Conservation (phyloP, 2,797 vertebrate genomes). For the Clarias fuscus region DNA sequence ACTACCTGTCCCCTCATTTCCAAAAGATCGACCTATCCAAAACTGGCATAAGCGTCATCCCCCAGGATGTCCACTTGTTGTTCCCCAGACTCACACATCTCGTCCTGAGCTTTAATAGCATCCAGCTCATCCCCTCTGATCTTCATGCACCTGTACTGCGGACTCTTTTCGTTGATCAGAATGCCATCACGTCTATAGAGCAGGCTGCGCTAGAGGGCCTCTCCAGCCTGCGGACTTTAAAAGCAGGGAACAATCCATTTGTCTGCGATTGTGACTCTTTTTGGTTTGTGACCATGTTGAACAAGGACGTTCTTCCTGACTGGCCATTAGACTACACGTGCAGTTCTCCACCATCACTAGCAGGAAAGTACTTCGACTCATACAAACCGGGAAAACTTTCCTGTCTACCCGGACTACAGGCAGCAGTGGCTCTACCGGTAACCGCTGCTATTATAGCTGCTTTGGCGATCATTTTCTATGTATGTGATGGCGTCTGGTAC, state of each 20-base stretch:
- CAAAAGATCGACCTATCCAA: constrained; percentile 71
- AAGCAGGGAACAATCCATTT: constrained; percentile 71
- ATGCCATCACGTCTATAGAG: constrained; percentile 71
- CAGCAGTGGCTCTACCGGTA: constrained; percentile 62
- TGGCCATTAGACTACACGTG: constrained; percentile 80
- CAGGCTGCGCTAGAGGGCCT: constrained; percentile 69
- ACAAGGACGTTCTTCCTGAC: constrained; percentile 72
- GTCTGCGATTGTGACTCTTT: constrained; percentile 69
- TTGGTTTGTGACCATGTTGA: constrained; percentile 62
- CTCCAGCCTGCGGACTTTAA: constrained; percentile 64
- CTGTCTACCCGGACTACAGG: constrained; percentile 67
- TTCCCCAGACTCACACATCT: constrained; percentile 74
- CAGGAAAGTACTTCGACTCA: constrained; percentile 67
- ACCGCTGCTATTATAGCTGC: constrained; percentile 58
- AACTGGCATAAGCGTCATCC: constrained; percentile 75
- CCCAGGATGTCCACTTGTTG: constrained; percentile 48
- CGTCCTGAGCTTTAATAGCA: constrained; percentile 76
- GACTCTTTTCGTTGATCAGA: constrained; percentile 73
- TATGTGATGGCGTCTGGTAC: constrained; percentile 81
- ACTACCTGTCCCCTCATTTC: constrained; percentile 73
- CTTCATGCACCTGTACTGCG: constrained; percentile 59
- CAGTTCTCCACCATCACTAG: constrained; percentile 65
- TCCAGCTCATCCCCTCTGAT: constrained; percentile 72
- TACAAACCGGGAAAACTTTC: constrained; percentile 70
- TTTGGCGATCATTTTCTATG: constrained; percentile 62